Base-by-base conservation (phyloP, 2,888 invertebrate species). In the Steinernema scapterisci region DNA sequence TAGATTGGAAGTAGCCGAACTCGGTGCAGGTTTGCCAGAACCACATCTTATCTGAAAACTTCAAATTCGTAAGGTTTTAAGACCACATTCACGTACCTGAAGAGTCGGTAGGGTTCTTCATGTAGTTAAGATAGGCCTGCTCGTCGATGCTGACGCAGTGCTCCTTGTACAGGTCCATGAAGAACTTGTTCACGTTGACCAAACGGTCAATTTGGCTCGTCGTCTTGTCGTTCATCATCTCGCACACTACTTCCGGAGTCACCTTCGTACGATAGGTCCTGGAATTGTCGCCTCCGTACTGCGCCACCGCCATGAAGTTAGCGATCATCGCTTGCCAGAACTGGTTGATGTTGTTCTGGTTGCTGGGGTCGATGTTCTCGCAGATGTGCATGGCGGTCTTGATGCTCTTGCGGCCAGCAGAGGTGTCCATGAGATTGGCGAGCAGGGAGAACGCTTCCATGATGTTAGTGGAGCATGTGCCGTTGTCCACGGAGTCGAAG, bases 21-120 rank as follows among this genome's bases (percentile, higher is more conserved):
- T 97, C 96, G 0, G 93, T 94, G 88, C 96, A 97, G 0, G 95
- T 95, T 89, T 96, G 96, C 88, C 95, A 96, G 76, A 91, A 92
- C 96, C 95, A 96, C 85, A 94, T 94, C 0, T 95, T 92, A 51
- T 25, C 75, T 75, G 88, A 44, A 72, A 38, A 6, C 9, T 45
- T 38, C 88, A 16, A 25, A 3, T 13, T 27, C 7, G 1, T 63
- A 13, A 7, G 5, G 3, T 63, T 6, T 16, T 2, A 16, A 27
- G 31, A 1, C 6, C 27, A 25, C 7, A 3, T 19, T 6, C 1
- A 6, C 27, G 3, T 25, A 38, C 38, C 38, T 6, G 38, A 13
- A 21, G 31, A 27, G 31, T 63, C 38, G 1, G 63, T 56, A 46
- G 78, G 75, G 71, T 78, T 79, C 51, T 79, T 75, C 79, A 82